Evolutionary conservation across 2,888 invertebrate species (phyloP).

Genomic region (Mongoloraphidia duomilia): DNA sequence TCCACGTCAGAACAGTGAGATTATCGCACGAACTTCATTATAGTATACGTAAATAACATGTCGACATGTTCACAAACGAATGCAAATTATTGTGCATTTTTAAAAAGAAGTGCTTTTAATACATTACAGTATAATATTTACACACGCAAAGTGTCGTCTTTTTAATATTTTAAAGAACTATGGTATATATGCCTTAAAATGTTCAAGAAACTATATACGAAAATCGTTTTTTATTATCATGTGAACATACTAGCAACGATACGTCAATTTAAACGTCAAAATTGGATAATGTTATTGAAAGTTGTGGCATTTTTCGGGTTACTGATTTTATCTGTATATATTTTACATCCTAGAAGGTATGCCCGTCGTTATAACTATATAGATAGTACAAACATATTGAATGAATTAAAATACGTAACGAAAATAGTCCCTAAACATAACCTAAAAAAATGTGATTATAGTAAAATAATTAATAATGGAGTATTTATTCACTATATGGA

Average conservation of each 20-base stretch:
- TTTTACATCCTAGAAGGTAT: constrained; percentile 26
- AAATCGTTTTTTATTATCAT: no score
- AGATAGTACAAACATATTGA: constrained; percentile 16
- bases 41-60: constrained; percentile 8
- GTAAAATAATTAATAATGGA: neutral
- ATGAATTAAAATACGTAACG: constrained; percentile 18
- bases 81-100: no score
- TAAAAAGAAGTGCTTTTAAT: no score
- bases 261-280: neutral
- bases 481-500: no score
- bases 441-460: constrained; percentile 23
- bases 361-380: constrained; percentile 26
- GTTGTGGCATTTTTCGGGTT: constrained; percentile 15
- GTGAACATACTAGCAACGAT: no score
- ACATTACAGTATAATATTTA: no score
- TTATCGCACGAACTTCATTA: constrained; percentile 8
- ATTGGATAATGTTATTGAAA: constrained; percentile 10
- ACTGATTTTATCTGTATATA: constrained; percentile 15
- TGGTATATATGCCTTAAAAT: no score
- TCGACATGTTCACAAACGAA: no score
- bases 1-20: constrained; percentile 28
- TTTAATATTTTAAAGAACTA: no score
- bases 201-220: no score
- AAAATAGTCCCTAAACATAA: constrained; percentile 14
- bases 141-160: no score